phyloP scores from a whole-genome alignment of 2,113 vertebrate species.

The Myiozetetes cayanensis region DNA sequence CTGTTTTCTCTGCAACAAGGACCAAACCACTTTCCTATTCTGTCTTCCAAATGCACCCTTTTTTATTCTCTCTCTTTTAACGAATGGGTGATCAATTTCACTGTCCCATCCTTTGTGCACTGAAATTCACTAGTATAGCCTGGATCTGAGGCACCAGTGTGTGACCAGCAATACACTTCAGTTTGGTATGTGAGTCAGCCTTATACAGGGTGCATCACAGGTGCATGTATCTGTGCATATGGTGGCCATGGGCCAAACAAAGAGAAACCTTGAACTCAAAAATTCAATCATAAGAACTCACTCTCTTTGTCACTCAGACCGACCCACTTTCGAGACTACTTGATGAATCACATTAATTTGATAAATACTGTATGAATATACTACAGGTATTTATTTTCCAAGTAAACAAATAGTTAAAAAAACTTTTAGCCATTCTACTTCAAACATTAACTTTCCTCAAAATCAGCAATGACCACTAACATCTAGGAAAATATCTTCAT shows the following conservation, averaged over 20 bases:
- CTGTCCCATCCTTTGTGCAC: neutral
- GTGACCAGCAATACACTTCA: neutral
- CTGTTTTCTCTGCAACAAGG: neutral
- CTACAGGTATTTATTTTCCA: neutral
- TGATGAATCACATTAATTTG: neutral
- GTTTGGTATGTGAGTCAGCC: neutral
- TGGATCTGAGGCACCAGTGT: neutral
- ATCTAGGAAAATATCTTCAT: neutral
- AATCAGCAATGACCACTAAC: neutral
- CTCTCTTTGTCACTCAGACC: neutral
- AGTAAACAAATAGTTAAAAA: neutral
- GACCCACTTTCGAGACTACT: neutral
- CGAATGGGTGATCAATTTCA: neutral
- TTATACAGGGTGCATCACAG: neutral
- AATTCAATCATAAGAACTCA: neutral
- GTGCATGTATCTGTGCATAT: fast-evolving
- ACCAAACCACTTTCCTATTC: neutral
- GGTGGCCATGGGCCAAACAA: neutral
- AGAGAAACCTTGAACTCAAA: neutral
- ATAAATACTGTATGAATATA: neutral
- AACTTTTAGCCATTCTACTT: neutral
- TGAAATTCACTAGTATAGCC: neutral
- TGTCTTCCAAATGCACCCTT: neutral
- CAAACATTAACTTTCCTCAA: neutral
- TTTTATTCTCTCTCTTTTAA: neutral